phyloP scores from a whole-genome alignment of 2,113 vertebrate genomes.

The Redunca redunca region DNA sequence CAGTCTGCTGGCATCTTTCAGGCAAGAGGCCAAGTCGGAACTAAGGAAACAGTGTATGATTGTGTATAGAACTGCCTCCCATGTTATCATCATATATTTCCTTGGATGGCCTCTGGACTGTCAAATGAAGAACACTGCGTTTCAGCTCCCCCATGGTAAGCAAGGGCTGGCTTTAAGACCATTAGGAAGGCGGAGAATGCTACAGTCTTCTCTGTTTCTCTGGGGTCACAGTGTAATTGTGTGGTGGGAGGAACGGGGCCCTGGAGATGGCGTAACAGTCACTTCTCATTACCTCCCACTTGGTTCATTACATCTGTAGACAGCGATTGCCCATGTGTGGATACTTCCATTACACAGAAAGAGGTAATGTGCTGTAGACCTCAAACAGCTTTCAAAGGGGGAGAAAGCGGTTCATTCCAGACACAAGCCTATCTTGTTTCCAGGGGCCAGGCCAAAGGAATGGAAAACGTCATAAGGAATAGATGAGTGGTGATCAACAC shows the following conservation, averaged over 20 bases:
- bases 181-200: not conserved
- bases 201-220: not conserved
- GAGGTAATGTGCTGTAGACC: not conserved
- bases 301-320: constrained; percentile 34
- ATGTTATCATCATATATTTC: not conserved
- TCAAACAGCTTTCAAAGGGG: not conserved
- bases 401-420: not conserved
- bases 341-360: constrained; percentile 50
- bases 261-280: constrained; percentile 40
- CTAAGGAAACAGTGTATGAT: not conserved
- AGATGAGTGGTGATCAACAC: not conserved
- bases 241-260: constrained; percentile 12
- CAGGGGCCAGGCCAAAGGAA: not conserved
- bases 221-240: constrained; percentile 55
- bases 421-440: not conserved
- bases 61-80: not conserved
- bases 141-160: not conserved
- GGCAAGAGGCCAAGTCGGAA: not conserved
- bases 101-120: not conserved
- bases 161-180: not conserved
- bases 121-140: not conserved
- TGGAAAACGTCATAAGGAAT: not conserved
- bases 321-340: constrained; percentile 41
- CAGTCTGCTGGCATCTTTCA: not conserved
- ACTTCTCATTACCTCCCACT: constrained; percentile 63